Percentiles rank a stretch among this genome's conserved stretches.
Evolutionary conservation across 2,113 vertebrate genomes (phyloP).

Genomic region (Poeciliopsis turrubarensis): DNA sequence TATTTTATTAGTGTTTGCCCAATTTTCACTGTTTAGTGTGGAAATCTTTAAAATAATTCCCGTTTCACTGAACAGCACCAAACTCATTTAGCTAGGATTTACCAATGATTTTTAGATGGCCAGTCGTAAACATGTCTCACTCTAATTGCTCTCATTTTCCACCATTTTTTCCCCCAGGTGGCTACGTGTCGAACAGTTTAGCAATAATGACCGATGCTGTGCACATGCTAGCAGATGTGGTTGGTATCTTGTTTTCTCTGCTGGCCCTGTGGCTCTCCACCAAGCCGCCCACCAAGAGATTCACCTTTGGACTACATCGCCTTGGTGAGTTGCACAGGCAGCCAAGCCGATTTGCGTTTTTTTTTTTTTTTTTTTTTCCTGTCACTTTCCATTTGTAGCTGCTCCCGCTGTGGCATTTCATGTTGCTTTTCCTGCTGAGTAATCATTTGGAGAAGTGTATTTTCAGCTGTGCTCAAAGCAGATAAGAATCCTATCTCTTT

Average conservation of each 20-base stretch:
- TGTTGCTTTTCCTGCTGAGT: neutral
- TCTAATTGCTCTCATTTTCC: neutral
- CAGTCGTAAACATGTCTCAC: neutral
- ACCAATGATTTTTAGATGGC: neutral
- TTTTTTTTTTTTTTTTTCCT: neutral
- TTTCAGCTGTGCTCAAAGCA: constrained; percentile 13
- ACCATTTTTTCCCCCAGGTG: constrained; percentile 76
- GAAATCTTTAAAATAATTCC: neutral
- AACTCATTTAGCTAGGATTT: too few relatives aligned
- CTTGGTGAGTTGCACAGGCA: constrained; percentile 82
- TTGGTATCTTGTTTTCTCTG: constrained; percentile 93
- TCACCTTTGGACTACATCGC: constrained; percentile 96
- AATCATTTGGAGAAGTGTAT: neutral
- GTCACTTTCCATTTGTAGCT: neutral
- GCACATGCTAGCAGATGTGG: constrained; percentile 94
- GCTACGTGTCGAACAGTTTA: constrained; percentile 94
- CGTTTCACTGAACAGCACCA: too few relatives aligned
- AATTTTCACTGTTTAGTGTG: neutral
- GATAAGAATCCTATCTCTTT: neutral
- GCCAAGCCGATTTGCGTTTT: too few relatives aligned
- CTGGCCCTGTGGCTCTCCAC: constrained; percentile 94
- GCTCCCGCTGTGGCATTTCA: neutral
- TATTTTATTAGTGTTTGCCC: neutral
- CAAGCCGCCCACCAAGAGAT: constrained; percentile 91
- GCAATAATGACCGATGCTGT: constrained; percentile 98